Conservation (phyloP, 2,113 vertebrate genomes). For the Cyphomyrus plagiostoma region DNA sequence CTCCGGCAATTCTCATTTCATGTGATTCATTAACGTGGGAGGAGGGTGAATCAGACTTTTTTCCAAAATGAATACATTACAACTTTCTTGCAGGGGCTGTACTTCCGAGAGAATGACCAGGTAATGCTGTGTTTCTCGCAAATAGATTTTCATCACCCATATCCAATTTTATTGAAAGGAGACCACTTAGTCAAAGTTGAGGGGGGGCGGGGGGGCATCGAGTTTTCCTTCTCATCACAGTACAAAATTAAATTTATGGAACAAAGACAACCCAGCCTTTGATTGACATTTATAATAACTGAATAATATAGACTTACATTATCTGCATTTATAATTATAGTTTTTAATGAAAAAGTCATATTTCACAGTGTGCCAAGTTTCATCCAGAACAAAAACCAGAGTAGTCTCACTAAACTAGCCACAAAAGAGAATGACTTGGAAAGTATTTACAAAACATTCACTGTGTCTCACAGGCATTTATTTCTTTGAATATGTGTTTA, state of each 20-base stretch:
- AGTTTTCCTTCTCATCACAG: neutral
- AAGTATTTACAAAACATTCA: neutral
- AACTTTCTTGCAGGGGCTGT: conserved; percentile 3
- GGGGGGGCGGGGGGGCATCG: neutral
- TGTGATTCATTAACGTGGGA: conserved; percentile 21
- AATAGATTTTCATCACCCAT: neutral
- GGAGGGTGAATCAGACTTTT: conserved; percentile 18
- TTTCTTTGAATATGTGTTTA: neutral
- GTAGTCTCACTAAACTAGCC: neutral
- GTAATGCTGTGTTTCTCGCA: neutral
- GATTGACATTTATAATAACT: neutral
- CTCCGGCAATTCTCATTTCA: neutral
- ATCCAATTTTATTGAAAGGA: neutral
- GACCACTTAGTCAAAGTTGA: neutral
- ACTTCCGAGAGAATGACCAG: neutral
- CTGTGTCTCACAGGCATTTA: neutral
- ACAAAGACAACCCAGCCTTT: conserved; percentile 1
- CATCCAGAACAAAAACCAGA: neutral
- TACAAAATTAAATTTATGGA: neutral
- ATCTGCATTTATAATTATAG: neutral
- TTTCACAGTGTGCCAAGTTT: neutral
- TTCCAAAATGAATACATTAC: conserved; percentile 17
- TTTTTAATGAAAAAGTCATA: neutral
- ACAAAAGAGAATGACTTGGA: neutral
- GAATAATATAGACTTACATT: neutral